A percentile compares a stretch with the other conserved stretches of the same genome.
These are phyloP conservation scores for Chaetophractus vellerosus DNA, from an alignment of 2,797 vertebrate species.

Conservation along the genomic window DNA sequence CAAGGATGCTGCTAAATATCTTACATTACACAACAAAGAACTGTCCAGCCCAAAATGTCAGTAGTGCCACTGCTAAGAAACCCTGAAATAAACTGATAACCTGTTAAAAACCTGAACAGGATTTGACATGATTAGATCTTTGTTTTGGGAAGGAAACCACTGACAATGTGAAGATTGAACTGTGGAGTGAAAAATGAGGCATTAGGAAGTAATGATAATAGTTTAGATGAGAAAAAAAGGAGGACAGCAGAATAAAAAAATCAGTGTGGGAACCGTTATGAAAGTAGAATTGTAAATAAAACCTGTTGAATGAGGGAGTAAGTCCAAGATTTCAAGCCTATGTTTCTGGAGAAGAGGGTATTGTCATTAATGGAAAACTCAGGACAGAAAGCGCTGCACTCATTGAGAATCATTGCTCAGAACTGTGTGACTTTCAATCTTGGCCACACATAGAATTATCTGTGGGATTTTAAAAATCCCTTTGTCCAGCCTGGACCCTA, in stretches of 20 bases:
- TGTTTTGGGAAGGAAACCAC: conserved; percentile 20
- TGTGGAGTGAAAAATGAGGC: background rate
- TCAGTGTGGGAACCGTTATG: background rate
- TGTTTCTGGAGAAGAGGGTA: conserved; percentile 27
- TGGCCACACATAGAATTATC: background rate
- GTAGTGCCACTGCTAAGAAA: background rate
- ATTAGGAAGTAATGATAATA: background rate
- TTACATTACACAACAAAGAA: background rate
- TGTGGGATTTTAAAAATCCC: background rate
- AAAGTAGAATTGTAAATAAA: background rate
- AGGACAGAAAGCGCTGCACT: background rate
- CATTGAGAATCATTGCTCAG: background rate
- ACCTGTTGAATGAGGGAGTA: background rate
- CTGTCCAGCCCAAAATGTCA: background rate
- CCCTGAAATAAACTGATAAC: background rate
- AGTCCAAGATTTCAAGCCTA: background rate
- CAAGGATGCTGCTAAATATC: background rate
- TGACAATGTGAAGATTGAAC: background rate
- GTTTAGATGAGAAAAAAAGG: background rate
- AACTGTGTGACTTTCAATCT: background rate
- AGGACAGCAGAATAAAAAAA: background rate
- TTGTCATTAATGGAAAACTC: background rate
- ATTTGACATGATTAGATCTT: background rate
- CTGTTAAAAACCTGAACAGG: background rate
- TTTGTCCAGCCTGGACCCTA: background rate